Conservation (phyloP, 2,888 invertebrate genomes). For the Pterobdella sp. region DNA sequence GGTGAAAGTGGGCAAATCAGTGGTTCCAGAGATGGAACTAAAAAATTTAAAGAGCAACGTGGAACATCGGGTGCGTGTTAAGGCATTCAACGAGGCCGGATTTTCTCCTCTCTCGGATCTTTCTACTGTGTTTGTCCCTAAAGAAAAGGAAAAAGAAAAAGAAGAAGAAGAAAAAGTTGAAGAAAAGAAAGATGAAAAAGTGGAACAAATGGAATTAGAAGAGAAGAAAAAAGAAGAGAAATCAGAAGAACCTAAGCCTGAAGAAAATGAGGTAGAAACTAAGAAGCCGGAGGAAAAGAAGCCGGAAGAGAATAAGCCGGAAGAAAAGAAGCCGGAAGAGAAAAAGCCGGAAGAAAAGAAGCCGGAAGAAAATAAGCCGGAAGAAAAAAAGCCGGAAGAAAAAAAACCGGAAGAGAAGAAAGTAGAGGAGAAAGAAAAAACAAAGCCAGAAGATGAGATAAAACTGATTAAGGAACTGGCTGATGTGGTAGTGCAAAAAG, state of each 20-base stretch:
- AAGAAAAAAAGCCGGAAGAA: constrained; percentile 2
- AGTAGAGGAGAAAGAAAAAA: constrained; percentile 37
- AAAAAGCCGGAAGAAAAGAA: constrained; percentile 48
- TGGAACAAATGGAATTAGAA: background rate
- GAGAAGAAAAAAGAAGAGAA: background rate
- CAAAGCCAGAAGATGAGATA: constrained; percentile 14
- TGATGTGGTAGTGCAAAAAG: constrained; percentile 44
- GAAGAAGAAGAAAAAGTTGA: constrained; percentile 9
- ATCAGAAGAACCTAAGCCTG: constrained; percentile 2
- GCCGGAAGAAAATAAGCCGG: constrained; percentile 51
- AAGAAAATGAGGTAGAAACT: background rate
- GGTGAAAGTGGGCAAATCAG: constrained; percentile 82
- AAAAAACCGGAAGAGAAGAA: background rate
- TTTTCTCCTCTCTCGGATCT: no score
- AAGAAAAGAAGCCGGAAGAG: constrained; percentile 40
- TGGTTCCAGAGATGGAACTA: constrained; percentile 55
- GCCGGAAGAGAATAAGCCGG: background rate
- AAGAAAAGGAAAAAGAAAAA: constrained; percentile 13
- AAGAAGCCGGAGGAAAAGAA: constrained; percentile 44
- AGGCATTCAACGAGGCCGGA: no score
- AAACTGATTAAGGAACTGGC: constrained; percentile 44
- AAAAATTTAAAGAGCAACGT: background rate
- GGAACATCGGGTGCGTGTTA: no score
- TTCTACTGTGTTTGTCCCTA: no score
- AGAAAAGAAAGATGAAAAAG: constrained; percentile 12